Evolutionary conservation across 2,113 vertebrate species (phyloP), one percentile per base, ranked within the genome.

Genomic region (Gymnarchus niloticus): DNA sequence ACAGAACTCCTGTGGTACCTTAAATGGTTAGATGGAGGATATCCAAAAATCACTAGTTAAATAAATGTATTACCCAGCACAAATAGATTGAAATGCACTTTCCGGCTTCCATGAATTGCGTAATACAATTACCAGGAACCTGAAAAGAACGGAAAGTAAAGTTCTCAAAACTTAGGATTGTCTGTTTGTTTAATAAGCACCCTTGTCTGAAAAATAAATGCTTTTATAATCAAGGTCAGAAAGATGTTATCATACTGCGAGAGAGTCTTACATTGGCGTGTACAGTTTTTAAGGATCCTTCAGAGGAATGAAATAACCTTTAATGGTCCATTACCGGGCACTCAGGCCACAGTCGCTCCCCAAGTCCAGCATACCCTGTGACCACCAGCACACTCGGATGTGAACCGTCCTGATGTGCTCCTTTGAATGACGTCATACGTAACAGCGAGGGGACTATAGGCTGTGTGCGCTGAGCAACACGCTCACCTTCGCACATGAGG

Each of bases 41-140:
- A 82, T 33, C 51, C 51, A 25, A 54, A 83, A 56, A 54, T 56
- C 56, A 44, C 49, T 41, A 23, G 82, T 57, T 83, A 54, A 46
- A 57, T 57, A 59, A 83, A 83, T 33, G 23, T 59, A 51, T 57
- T 83, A 83, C 33, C 56, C 56, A 57, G 52, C 49, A 41, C 56
- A 83, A 57, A 41, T 44, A 44, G 23, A 83, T 57, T 57, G 82
- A 83, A 83, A 59, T 23, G 28, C 82, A 57, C 82, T 83, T 57
- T 59, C 52, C 33, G 41, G 81, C n/a, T 54, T 7, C 76, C 80
- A 48, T 54, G 25, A 12, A 54, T 54, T 81, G 48, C 33, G 44
- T 81, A 81, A 81, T 52, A 81, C 54, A 52, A 81, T 81, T 54
- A 81, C 49, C 21, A 52, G 49, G n/a, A 49, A 83, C 54, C 41